A percentile compares a stretch with the other conserved stretches of the same genome.
Evolutionary conservation across 2,888 invertebrate species (phyloP).

Genomic region (Lasioglossum figueresi): DNA sequence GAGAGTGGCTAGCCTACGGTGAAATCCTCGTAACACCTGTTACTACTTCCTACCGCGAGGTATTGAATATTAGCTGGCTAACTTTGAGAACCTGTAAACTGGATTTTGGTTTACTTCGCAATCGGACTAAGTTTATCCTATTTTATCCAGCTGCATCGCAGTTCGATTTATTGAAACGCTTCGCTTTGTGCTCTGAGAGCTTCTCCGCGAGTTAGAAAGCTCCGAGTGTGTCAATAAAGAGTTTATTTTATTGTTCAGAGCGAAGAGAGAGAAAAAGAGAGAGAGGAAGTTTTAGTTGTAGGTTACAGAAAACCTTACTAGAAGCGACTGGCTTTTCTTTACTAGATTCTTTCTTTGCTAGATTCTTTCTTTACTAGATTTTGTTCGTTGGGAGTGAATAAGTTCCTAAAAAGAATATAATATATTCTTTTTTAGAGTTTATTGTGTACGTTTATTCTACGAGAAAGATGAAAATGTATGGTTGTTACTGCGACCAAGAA

Average conservation of each 20-base stretch:
- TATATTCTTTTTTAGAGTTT: background rate
- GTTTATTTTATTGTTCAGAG: background rate
- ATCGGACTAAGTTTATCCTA: background rate
- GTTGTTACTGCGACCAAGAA: background rate
- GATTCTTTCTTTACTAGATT: background rate
- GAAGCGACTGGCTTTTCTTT: background rate
- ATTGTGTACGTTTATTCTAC: background rate
- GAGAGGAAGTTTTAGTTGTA: background rate
- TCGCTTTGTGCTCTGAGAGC: background rate
- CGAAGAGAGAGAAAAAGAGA: background rate
- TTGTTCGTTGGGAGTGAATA: background rate
- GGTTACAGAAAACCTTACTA: background rate
- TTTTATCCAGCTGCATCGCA: background rate
- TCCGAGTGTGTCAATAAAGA: background rate
- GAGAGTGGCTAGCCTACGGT: background rate
- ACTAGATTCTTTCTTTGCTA: background rate
- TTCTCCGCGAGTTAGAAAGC: background rate
- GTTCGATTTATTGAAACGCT: background rate
- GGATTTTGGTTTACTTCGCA: background rate
- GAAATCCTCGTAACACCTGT: conserved; percentile 40
- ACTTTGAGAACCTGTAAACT: background rate
- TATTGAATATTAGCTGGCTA: conserved; percentile 1
- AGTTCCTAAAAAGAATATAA: background rate
- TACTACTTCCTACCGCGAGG: conserved; percentile 13
- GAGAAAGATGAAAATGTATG: background rate